Conservation (phyloP, 2,797 vertebrate genomes). For the Ficedula albicollis region DNA sequence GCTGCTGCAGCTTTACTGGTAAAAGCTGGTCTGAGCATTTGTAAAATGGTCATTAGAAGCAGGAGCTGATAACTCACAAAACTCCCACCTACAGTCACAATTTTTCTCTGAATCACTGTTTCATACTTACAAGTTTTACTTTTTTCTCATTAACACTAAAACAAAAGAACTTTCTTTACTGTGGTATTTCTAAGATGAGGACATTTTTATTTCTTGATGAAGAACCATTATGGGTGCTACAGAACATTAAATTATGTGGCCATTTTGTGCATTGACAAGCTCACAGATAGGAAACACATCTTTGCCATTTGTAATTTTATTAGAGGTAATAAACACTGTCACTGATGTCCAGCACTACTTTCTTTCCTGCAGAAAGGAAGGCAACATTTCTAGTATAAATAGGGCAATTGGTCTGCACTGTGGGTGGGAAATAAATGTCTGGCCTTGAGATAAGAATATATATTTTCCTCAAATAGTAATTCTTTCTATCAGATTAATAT, state of each 20-base stretch:
- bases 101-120: not conserved
- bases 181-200: not conserved
- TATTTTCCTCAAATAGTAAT: not conserved
- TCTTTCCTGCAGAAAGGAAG: not conserved
- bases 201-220: not conserved
- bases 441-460: not conserved
- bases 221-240: not conserved
- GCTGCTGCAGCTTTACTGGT: not conserved
- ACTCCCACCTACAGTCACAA: not conserved
- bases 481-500: not conserved
- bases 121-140: not conserved
- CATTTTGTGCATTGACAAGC: not conserved
- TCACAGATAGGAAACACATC: not conserved
- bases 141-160: not conserved
- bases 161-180: not conserved
- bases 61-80: rapidly evolving
- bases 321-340: not conserved
- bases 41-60: not conserved
- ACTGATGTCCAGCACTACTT: not conserved
- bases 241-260: not conserved
- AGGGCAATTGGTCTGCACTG: not conserved
- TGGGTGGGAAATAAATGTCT: not conserved
- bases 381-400: not conserved
- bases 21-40: not conserved
- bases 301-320: conserved; percentile 1